These are phyloP conservation scores for Cerastoderma edule DNA, from an alignment of 2,888 invertebrate genomes.

Conservation along the genomic window DNA sequence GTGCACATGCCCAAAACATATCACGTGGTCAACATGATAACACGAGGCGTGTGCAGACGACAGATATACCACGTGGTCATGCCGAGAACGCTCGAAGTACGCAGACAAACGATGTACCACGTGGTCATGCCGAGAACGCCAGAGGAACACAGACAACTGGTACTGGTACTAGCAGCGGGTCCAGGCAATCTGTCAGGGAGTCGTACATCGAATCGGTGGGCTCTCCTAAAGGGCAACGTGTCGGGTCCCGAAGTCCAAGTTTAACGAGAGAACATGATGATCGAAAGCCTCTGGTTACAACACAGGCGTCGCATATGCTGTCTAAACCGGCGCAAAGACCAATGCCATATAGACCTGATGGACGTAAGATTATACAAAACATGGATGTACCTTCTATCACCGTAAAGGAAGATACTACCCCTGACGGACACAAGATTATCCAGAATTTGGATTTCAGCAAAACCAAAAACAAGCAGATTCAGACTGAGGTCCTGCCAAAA, in stretches of 20 bases:
- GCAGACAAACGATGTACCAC: slow-evolving; percentile 26
- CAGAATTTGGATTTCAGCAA: slow-evolving; percentile 12
- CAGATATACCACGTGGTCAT: too few relatives aligned
- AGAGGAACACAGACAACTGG: not conserved
- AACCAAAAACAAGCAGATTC: not conserved
- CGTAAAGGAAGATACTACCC: not conserved
- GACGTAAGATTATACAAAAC: slow-evolving; percentile 40
- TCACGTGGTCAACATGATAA: too few relatives aligned
- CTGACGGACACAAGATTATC: slow-evolving; percentile 24
- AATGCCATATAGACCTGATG: slow-evolving; percentile 25
- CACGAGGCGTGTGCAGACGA: too few relatives aligned
- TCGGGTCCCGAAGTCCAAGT: slow-evolving; percentile 14
- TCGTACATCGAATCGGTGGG: slow-evolving; percentile 10
- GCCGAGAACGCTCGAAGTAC: too few relatives aligned
- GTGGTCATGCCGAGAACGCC: not conserved
- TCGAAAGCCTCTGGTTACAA: not conserved
- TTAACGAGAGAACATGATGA: not conserved
- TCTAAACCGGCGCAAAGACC: not conserved
- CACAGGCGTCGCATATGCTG: slow-evolving; percentile 3
- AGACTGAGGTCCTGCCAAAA: not conserved
- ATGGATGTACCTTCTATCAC: slow-evolving; percentile 21
- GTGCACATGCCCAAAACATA: too few relatives aligned
- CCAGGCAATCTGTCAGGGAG: slow-evolving; percentile 3
- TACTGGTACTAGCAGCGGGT: not conserved
- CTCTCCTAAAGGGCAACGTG: slow-evolving; percentile 5